phyloP scores from a whole-genome alignment of 1,140 invertebrate species.

The Maniola jurtina region DNA sequence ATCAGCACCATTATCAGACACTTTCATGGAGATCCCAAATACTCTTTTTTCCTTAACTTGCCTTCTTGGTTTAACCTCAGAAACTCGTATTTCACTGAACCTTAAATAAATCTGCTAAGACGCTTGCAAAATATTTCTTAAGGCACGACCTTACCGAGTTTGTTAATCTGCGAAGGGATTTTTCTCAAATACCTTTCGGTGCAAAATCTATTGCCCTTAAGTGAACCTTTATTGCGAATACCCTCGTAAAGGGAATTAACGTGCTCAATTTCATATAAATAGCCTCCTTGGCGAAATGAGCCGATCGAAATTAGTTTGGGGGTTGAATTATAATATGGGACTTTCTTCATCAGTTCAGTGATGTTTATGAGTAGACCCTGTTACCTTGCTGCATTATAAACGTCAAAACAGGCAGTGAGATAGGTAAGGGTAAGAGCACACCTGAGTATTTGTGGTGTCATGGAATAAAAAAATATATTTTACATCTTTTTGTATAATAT shows the following conservation, averaged over 20 bases:
- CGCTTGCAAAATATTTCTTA: background rate
- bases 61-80: no score
- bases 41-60: no score
- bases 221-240: conserved; percentile 12
- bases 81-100: background rate
- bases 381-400: no score
- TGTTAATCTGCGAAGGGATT: conserved; percentile 10
- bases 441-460: no score
- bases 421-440: no score
- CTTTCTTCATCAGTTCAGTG: no score
- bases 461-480: no score
- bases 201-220: conserved; percentile 16
- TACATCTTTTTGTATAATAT: no score
- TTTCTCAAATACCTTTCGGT: conserved; percentile 12
- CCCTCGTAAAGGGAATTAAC: conserved; percentile 19
- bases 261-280: conserved; percentile 14
- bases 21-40: no score
- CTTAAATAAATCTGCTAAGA: background rate
- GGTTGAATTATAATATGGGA: background rate
- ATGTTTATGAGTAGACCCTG: no score
- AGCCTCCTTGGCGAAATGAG: conserved; percentile 8
- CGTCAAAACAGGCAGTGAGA: no score
- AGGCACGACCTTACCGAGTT: background rate
- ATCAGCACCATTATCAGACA: no score
- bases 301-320: conserved; percentile 11